Evolutionary conservation across 2,797 vertebrate genomes (phyloP).

Genomic region (Notoglanidium macrostoma): DNA sequence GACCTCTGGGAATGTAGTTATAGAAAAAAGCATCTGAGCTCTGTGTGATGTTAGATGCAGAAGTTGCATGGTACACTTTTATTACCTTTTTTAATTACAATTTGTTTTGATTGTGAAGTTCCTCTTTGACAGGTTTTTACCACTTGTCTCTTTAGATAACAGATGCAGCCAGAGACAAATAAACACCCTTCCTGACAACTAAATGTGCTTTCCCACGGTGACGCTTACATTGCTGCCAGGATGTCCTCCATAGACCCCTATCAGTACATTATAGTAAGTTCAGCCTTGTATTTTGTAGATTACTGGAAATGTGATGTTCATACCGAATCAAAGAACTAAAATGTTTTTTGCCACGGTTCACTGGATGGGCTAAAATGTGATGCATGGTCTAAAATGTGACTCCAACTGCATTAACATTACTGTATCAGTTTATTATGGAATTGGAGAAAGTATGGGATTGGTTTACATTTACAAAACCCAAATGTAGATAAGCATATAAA

Average conservation of each 20-base stretch:
- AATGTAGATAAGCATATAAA: neutral
- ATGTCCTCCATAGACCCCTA: conserved; percentile 92
- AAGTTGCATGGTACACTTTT: neutral
- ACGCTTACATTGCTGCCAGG: conserved; percentile 34
- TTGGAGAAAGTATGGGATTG: neutral
- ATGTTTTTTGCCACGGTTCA: neutral
- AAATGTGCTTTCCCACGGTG: conserved; percentile 30
- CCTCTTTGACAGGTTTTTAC: neutral
- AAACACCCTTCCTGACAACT: conserved; percentile 40
- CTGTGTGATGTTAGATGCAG: neutral
- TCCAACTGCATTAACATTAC: neutral
- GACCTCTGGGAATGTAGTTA: neutral
- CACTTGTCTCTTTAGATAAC: conserved; percentile 6
- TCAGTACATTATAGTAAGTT: conserved; percentile 94
- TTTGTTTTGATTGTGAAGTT: neutral
- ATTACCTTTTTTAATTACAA: neutral
- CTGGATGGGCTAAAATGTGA: no score
- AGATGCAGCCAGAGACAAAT: conserved; percentile 43
- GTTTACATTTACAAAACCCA: neutral
- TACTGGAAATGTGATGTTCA: conserved; percentile 8
- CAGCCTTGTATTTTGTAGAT: neutral
- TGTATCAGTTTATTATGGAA: neutral
- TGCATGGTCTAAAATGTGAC: neutral
- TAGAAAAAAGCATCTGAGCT: neutral
- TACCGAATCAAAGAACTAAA: neutral